Evolutionary conservation across 1,140 invertebrate genomes (phyloP).

Genomic region (Thaumetopoea pityocampa): DNA sequence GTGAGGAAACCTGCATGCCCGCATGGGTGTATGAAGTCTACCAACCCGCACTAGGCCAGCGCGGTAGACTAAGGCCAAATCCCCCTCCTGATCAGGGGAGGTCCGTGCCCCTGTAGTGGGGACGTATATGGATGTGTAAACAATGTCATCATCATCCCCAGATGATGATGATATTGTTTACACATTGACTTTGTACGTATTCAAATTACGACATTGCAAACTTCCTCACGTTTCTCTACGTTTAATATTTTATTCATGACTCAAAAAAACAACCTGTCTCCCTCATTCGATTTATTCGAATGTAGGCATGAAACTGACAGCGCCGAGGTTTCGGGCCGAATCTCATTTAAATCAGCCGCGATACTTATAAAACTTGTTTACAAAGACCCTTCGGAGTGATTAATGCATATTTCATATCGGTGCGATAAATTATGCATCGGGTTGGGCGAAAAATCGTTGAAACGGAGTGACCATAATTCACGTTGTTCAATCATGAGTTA

Average conservation of each 20-base stretch:
- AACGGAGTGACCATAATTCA: conserved; percentile 51
- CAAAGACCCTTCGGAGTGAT: conserved; percentile 19
- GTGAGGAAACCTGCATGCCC: no score
- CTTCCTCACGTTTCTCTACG: no score
- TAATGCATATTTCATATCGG: conserved; percentile 40
- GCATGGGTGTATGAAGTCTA: no score
- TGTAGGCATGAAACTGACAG: neutral
- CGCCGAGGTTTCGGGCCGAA: neutral
- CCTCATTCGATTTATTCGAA: neutral
- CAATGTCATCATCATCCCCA: no score
- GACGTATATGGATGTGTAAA: no score
- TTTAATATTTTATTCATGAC: neutral
- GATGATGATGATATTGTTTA: no score
- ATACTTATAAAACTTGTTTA: conserved; percentile 25
- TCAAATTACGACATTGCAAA: no score
- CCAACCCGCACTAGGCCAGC: no score
- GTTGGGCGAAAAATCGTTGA: conserved; percentile 35
- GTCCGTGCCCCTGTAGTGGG: no score
- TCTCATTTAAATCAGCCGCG: conserved; percentile 16
- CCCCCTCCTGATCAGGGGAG: no score
- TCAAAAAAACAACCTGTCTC: neutral
- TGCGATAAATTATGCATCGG: conserved; percentile 42
- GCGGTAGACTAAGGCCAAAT: no score
- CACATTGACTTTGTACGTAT: no score
- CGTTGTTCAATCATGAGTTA: conserved; percentile 52